A percentile compares a stretch with the other conserved stretches of the same genome.
These are phyloP conservation scores for Corythaeola cristata DNA, from an alignment of 2,113 vertebrate species.

Conservation along the genomic window DNA sequence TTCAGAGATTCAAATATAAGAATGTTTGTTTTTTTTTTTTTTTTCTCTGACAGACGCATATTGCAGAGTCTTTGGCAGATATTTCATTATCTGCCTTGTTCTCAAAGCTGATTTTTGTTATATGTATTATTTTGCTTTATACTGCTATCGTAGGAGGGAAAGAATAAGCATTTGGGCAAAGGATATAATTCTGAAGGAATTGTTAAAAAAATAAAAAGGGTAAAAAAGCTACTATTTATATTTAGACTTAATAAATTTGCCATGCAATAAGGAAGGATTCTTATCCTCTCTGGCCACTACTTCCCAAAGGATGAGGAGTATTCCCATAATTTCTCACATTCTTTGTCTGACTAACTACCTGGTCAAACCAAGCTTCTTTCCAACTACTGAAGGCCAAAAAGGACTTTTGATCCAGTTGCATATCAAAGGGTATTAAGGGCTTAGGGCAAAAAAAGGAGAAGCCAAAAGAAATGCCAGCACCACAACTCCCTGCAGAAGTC, in stretches of 20 bases:
- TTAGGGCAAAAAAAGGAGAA: background rate
- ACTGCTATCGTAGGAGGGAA: background rate
- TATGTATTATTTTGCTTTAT: background rate
- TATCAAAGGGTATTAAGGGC: background rate
- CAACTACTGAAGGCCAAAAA: background rate
- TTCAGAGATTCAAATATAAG: slow-evolving; percentile 62
- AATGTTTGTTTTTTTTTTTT: background rate
- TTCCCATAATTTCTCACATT: background rate
- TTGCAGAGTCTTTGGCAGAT: slow-evolving; percentile 5
- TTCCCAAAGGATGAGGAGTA: background rate
- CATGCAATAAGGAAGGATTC: background rate
- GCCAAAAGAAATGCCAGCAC: background rate
- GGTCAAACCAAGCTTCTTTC: background rate
- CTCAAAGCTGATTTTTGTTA: background rate
- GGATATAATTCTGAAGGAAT: background rate
- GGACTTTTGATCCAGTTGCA: background rate
- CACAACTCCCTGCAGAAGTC: background rate
- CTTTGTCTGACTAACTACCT: background rate
- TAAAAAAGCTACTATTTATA: background rate
- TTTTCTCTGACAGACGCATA: background rate
- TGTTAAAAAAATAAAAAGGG: background rate
- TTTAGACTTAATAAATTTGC: background rate
- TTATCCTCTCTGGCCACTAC: background rate
- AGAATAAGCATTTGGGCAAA: background rate
- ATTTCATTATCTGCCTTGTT: background rate